Base-by-base conservation (phyloP, 2,888 invertebrate species). In the Parnassius smintheus region DNA sequence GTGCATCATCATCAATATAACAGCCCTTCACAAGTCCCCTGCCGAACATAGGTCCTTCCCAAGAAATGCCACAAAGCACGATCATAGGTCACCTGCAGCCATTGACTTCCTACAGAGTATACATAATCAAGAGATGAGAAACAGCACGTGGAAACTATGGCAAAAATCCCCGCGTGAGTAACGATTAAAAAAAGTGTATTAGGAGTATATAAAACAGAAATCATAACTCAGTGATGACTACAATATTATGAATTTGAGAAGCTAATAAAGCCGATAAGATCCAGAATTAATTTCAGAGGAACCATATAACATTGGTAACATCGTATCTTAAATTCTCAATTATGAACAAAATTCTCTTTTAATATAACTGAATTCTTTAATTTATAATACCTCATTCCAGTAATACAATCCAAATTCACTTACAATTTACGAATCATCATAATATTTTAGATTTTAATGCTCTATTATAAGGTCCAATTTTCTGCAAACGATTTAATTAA, bases 401-500 rank as follows among this genome's bases (percentile, higher is more conserved):
- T 51, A 7, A 25, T 12, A 22, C n/a, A 42, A 57, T 42, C 13
- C 49, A 42, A 48, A 44, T 22, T 42, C 35, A 46, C 11, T 42
- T 44, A 35, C 2, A 46, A 18, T 10, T 51, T 3, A 4, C 2
- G 3, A 35, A 35, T 35, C 35, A 35, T 49, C 12, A 12, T 41
- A 53, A 49, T 42, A 57, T 44, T 58, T 62, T 57, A 48, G 51
- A 53, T 62, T 62, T 44, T 57, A 62, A 35, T n/a, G 12, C n/a
- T 10, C 18, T 8, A 7, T 3, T 18, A 59, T 64, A 64, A 56
- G 42, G 59, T 25, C 35, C 12, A 59, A 49, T 56, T 64, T 56
- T 46, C 46, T 41, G 22, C 51, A 48, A 51, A 56, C 50, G 12
- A 48, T 56, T 64, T 64, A 59, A 56, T 64, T 59, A 59, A 64